A percentile compares a stretch with the other conserved stretches of the same genome.
phyloP scores from a whole-genome alignment of 1,140 invertebrate genomes.

The Muscidifurax raptorellus region DNA sequence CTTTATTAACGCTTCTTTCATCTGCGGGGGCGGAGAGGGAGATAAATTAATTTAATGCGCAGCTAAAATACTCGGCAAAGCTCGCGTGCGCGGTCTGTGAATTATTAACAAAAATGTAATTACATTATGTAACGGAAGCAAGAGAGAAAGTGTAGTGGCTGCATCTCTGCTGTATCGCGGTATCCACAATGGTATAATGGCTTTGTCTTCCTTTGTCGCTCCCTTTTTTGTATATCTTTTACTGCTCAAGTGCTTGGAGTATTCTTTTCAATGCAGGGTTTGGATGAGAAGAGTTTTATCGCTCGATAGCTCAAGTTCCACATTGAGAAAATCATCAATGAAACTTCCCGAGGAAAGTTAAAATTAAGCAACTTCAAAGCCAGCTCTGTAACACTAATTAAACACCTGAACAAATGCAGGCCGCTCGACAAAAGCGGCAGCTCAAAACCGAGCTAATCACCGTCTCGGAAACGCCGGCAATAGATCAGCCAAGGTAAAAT shows the following conservation, averaged over 20 bases:
- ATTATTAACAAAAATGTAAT: slow-evolving; percentile 55
- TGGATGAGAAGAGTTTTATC: not conserved
- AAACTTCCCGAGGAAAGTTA: not conserved
- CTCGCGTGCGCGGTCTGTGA: not conserved
- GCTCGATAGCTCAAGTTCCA: not conserved
- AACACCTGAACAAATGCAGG: not conserved
- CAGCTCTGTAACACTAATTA: not conserved
- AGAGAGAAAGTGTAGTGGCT: not conserved
- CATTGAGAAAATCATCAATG: not conserved
- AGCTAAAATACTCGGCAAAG: slow-evolving; percentile 43
- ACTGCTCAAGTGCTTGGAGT: not conserved
- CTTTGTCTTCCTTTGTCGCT: slow-evolving; percentile 14
- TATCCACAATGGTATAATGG: not conserved
- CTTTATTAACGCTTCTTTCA: slow-evolving; percentile 55
- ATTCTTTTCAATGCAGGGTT: not conserved
- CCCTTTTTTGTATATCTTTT: not conserved
- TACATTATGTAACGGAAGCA: slow-evolving; percentile 43
- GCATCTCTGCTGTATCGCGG: not conserved
- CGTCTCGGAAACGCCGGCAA: not conserved
- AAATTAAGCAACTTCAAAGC: not conserved
- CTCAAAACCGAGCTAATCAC: not conserved
- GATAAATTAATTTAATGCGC: slow-evolving; percentile 57
- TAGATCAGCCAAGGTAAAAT: not conserved
- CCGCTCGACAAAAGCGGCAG: not conserved
- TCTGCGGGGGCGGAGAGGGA: not conserved